Conservation (phyloP, 2,113 vertebrate species). For the Sinocyclocheilus anophthalmus region DNA sequence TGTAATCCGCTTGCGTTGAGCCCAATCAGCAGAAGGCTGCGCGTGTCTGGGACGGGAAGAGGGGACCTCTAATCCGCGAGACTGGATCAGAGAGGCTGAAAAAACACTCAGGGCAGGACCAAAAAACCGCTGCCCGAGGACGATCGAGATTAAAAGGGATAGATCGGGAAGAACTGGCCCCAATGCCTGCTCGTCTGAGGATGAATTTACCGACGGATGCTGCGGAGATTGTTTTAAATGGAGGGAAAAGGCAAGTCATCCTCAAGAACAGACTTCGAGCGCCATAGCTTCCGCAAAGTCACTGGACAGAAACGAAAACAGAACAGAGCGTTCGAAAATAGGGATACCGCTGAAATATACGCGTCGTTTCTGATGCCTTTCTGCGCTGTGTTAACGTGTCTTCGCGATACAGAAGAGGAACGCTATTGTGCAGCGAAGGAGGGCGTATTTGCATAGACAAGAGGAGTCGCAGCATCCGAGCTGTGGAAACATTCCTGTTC, state of each 20-base stretch:
- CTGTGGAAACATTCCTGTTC: constrained; percentile 66
- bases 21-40: constrained; percentile 93
- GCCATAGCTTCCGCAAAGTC: constrained; percentile 43
- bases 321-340: constrained; percentile 4
- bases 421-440: constrained; percentile 74
- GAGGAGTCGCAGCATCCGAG: constrained; percentile 72
- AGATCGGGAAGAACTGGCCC: constrained; percentile 79
- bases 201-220: constrained; percentile 65
- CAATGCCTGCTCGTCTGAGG: constrained; percentile 66
- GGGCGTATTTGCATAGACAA: constrained; percentile 81
- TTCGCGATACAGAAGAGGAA: constrained; percentile 60
- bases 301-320: constrained; percentile 34
- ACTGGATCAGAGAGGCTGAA: constrained; percentile 84
- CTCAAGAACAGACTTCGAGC: constrained; percentile 30
- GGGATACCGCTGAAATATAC: neutral
- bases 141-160: constrained; percentile 85
- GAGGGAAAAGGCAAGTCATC: constrained; percentile 45
- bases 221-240: constrained; percentile 55
- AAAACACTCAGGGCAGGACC: constrained; percentile 80
- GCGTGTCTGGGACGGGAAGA: constrained; percentile 88
- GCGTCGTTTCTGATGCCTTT: constrained; percentile 34
- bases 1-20: constrained; percentile 96
- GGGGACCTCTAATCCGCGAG: constrained; percentile 89
- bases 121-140: constrained; percentile 78
- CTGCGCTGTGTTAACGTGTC: constrained; percentile 25